Evolutionary conservation across 1,140 invertebrate genomes (phyloP), one percentile per base, ranked within the genome.

Genomic region (Hetaerina americana): DNA sequence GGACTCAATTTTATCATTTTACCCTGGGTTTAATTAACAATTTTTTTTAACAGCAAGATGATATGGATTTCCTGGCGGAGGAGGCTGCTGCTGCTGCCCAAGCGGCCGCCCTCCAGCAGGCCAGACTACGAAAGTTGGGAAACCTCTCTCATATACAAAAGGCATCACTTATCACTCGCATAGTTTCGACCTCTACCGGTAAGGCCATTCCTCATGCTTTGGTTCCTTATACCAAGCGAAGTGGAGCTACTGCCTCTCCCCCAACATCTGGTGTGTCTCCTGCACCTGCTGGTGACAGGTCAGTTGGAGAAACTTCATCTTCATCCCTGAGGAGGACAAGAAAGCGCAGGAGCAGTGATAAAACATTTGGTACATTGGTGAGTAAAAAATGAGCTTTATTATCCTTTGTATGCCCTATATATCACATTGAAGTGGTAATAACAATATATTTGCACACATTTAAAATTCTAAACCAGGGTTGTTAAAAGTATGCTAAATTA

Each of bases 311-410:
- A 12, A 12, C 40, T n/a, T 57, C 40, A 18, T 57, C 40, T 57
- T 12, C 40, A 5, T 57, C 40, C 15, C 10, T 57, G 40, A 57
- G 40, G 22, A 12, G 72, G 2, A 74, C 70, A 66, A 70, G 73
- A n/a, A 66, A 72, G 27, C 72, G 73, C 27, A 70, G 22, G 10
- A 72, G 72, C 49, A 69, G 66, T 15, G 71, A 72, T 22, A 74
- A 68, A n/a, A 1, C 69, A 66, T 27, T 70, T 67, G 40, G 40
- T 57, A 57, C 2, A n/a, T 12, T 57, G 2, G n/a, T n/a, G n/a
- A n/a, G n/a, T n/a, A n/a, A n/a, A n/a, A n/a, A n/a, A n/a, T n/a
- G n/a, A n/a, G n/a, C n/a, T n/a, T n/a, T n/a, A n/a, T n/a, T n/a
- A n/a, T n/a, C n/a, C n/a, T n/a, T n/a, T n/a, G n/a, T n/a, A n/a